Percentiles rank a stretch among this genome's conserved stretches.
Conservation (phyloP, 2,888 invertebrate genomes). For the Zygothrica quintamaculata region DNA sequence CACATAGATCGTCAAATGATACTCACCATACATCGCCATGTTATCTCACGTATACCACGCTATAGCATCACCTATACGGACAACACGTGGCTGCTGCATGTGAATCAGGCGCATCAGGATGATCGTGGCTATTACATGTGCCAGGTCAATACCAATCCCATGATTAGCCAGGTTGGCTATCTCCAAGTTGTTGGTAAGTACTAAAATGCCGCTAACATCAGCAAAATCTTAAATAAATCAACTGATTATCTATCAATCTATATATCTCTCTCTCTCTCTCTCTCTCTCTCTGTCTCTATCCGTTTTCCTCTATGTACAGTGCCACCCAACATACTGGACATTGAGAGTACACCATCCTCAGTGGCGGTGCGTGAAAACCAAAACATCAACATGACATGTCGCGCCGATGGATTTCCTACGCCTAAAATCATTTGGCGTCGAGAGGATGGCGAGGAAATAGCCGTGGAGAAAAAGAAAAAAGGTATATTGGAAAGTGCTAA, state of each 20-base stretch:
- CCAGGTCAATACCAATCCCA: conserved; percentile 93
- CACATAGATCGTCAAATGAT: conserved; percentile 98
- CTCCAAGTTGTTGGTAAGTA: conserved; percentile 95
- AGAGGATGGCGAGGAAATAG: conserved; percentile 94
- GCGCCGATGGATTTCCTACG: conserved; percentile 94
- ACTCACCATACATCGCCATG: conserved; percentile 95
- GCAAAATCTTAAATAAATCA: neutral
- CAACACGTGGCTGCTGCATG: conserved; percentile 95
- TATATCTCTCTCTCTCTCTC: conserved; percentile 69
- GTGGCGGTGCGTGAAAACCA: conserved; percentile 97
- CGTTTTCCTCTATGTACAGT: conserved; percentile 88
- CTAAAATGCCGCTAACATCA: neutral
- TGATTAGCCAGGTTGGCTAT: conserved; percentile 97
- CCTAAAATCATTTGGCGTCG: conserved; percentile 97
- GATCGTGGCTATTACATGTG: conserved; percentile 91
- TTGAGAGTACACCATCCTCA: conserved; percentile 95
- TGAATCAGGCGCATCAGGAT: conserved; percentile 95
- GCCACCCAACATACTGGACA: conserved; percentile 96
- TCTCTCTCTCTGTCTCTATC: too few relatives aligned
- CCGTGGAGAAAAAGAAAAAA: conserved; percentile 93
- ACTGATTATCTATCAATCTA: conserved; percentile 30
- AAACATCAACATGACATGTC: conserved; percentile 96
- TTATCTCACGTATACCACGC: conserved; percentile 94
- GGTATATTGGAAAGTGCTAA: conserved; percentile 85
- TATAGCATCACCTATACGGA: conserved; percentile 96